Evolutionary conservation across 92 coral and sea anemone genomes (phyloP).

Genomic region (Phenganax stokvisi): DNA sequence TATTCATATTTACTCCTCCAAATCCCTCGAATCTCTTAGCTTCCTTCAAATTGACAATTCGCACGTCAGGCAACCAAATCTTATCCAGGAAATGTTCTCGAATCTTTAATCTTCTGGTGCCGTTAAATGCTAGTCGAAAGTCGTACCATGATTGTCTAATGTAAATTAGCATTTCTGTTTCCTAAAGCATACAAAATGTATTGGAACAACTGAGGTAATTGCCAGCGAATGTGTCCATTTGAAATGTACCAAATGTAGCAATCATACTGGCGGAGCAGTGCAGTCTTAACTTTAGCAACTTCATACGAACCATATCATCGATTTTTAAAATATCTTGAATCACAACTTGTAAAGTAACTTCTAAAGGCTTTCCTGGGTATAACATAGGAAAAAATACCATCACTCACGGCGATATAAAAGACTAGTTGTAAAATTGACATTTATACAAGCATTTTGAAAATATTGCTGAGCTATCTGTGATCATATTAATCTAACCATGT

Average conservation of each 20-base stretch:
- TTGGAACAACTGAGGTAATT: background rate
- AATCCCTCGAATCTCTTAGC: conserved; percentile 11
- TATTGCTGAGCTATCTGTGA: background rate
- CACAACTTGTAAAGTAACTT: background rate
- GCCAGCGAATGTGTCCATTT: background rate
- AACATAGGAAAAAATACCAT: background rate
- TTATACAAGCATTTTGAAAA: no score
- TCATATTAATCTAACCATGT: conserved; percentile 52
- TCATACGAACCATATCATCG: conserved; percentile 1
- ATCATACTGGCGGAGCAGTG: no score
- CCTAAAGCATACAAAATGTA: conserved; percentile 15
- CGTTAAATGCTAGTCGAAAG: conserved; percentile 34
- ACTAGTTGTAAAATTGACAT: no score
- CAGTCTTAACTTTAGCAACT: no score
- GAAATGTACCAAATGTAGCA: background rate
- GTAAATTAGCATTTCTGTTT: conserved; percentile 39
- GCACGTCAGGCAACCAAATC: conserved; percentile 72
- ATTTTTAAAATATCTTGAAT: background rate
- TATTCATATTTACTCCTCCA: conserved; percentile 29
- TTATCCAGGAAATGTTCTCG: conserved; percentile 45
- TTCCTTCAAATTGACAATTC: conserved; percentile 1
- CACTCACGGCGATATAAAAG: no score
- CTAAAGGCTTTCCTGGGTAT: background rate
- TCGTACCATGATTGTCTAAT: conserved; percentile 53
- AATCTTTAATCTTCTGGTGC: conserved; percentile 9